Evolutionary conservation across 2,113 vertebrate genomes (phyloP), one percentile per base, ranked within the genome.

Genomic region (Hippocampus zosterae): DNA sequence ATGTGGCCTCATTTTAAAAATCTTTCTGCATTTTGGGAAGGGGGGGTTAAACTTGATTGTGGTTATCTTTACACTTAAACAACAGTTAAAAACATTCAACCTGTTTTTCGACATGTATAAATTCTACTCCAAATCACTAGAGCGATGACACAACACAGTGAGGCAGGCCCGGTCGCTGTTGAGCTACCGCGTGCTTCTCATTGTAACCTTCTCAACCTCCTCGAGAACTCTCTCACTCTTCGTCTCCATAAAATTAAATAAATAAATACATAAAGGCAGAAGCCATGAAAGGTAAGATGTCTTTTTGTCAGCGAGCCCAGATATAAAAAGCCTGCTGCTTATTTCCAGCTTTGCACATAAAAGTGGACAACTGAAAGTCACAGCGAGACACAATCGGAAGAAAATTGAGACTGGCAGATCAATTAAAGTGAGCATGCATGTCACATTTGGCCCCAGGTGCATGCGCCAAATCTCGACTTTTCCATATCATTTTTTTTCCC

Each of bases 211-310:
- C 67, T 29, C 66, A 75, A 71, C 74, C 71, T 70, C 71, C 8
- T 33, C 63, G 68, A 73, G 53, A 50, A 18, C 46, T 19, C 69
- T 77, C 48, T 57, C 25, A 12, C 2, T 59, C 60, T 71, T 65
- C 70, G 71, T 76, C 79, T 72, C 73, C 70, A 76, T 81, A 88
- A 85, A 23, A 56, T 25, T 25, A 56, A 59, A 18, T 33, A 60
- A 13, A 89, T 74, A 27, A 27, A 27, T 27, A 27, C 25, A 27
- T 27, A 27, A 27, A 27, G 25, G 25, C 70, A 82, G 81, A 71
- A 73, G 81, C 86, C 83, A 82, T 87, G 79, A 89, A 88, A 87
- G 84, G 86, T 84, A 85, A 88, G 81, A 82, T 86, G 81, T 87
- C 84, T 86, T 89, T 86, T 83, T 13, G 88, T 87, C 83, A 88